Base-by-base conservation (phyloP, 2,888 invertebrate species). In the Andrena bicolor region DNA sequence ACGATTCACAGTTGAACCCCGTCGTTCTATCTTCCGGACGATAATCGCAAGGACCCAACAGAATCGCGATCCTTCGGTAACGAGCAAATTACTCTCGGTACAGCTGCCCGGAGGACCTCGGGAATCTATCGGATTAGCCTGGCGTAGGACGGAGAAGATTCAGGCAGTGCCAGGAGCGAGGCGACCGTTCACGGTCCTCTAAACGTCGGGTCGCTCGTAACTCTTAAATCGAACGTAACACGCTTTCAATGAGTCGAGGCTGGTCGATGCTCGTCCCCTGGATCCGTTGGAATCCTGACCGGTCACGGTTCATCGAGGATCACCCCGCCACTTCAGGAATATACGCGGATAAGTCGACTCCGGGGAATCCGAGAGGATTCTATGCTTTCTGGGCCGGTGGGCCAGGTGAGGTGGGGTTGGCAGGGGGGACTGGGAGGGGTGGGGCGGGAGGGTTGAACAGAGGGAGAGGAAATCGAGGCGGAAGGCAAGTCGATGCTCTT, bases 271-370 rank as follows among this genome's bases (percentile, higher is more conserved):
- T 72, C 76, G 65, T 41, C 30, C 48, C 65, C 73, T 66, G 10
- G 73, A 71, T 82, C 84, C 68, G 56, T 71, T 60, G 49, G 80
- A 69, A 89, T 84, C 86, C 82, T 86, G 88, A 88, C 85, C 90
- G 85, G 86, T 90, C 89, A 87, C 89, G 89, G 88, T 90, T 90
- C 91, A 90, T 90, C 90, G 91, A 86, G 82, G 84, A 84, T 89
- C 86, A 84, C 81, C 86, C 56, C 80, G 87, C 86, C 85, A 82
- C 82, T 88, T 84, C 84, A 83, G 87, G 85, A 87, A 90, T 88
- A 88, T 84, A 86, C 86, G 87, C 86, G 87, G 87, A 89, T 90
- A 89, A 91, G 90, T 84, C 85, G 90, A 83, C 87, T 88, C 84
- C 85, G 85, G 89, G 88, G 89, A 90, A 91, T 90, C 90, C 82